Evolutionary conservation across 1,140 invertebrate species (phyloP), one percentile per base, ranked within the genome.

Genomic region (Euborellia annulipes): DNA sequence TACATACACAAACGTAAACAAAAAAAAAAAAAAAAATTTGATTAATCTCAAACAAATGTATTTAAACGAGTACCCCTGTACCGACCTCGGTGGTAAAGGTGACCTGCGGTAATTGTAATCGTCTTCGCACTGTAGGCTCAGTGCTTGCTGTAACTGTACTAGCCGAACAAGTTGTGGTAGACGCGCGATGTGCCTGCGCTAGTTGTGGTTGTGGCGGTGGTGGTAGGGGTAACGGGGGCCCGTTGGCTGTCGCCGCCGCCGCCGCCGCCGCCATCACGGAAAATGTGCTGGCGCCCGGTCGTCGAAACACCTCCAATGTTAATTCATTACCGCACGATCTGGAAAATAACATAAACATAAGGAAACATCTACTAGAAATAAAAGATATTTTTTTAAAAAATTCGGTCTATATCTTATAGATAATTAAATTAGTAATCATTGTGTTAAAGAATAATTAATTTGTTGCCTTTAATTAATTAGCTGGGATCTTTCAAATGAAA

Each of bases 41-140:
- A n/a, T n/a, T n/a, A 20, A 20, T 19, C 17, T 39, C 17, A 39
- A 20, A 17, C 37, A 20, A 39, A n/a, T 20, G 21, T 39, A 18
- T 37, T 47, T 53, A 60, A 9, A 72, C 70, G 52, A 72, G 57
- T 45, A 71, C 67, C 27, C 70, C 70, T 19, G 62, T 78, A 82
- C 79, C 79, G 69, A 84, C 79, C 82, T 86, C 84, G 61, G 79
- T 76, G 58, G 72, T 85, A 66, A 85, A 86, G 22, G 82, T 82
- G 56, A 87, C 79, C 66, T 84, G 79, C 13, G 79, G 81, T 48
- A 83, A 67, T 52, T 79, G 75, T 13, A 79, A 62, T 49, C 76
- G 69, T 57, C 72, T 65, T 54, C 76, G 66, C 23, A 27, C 23
- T 45, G 64, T 67, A 34, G 67, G 66, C 49, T 73, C 71, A 14